Evolutionary conservation across 2,888 invertebrate genomes (phyloP).

Genomic region (Dilophus febrilis): DNA sequence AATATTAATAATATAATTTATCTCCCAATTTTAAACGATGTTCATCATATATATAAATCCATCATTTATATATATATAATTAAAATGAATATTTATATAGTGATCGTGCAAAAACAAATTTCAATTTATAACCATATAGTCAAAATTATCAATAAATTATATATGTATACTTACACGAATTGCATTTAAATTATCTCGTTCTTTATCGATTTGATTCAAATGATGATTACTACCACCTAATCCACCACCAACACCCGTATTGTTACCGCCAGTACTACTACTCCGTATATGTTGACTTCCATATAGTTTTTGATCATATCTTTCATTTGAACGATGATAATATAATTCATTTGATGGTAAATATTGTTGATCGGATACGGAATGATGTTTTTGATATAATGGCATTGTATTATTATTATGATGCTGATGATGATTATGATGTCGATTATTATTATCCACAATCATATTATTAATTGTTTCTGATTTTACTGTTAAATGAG

Average conservation of each 20-base stretch:
- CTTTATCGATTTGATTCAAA: slow-evolving; percentile 28
- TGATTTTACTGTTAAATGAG: slow-evolving; percentile 28
- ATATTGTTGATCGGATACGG: not conserved
- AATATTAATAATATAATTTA: no score
- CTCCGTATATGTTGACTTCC: not conserved
- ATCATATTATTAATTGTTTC: slow-evolving; percentile 18
- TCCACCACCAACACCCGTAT: not conserved
- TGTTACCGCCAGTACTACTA: no score
- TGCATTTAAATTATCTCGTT: slow-evolving; percentile 24
- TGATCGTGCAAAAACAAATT: no score
- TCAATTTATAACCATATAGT: no score
- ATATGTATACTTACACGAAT: slow-evolving; percentile 22
- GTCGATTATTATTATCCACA: slow-evolving; percentile 20
- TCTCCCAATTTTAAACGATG: no score
- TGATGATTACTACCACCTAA: slow-evolving; percentile 26
- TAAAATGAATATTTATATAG: no score
- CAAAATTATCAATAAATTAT: no score
- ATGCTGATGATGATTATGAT: slow-evolving; percentile 21
- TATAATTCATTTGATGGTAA: not conserved
- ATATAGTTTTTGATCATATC: not conserved
- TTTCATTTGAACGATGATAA: not conserved
- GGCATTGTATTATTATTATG: slow-evolving; percentile 6
- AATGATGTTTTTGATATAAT: not conserved
- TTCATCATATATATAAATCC: no score
- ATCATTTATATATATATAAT: no score